A percentile compares a stretch with the other conserved stretches of the same genome.
Conservation (phyloP, 2,888 invertebrate species). For the Lasioglossum calceatum region DNA sequence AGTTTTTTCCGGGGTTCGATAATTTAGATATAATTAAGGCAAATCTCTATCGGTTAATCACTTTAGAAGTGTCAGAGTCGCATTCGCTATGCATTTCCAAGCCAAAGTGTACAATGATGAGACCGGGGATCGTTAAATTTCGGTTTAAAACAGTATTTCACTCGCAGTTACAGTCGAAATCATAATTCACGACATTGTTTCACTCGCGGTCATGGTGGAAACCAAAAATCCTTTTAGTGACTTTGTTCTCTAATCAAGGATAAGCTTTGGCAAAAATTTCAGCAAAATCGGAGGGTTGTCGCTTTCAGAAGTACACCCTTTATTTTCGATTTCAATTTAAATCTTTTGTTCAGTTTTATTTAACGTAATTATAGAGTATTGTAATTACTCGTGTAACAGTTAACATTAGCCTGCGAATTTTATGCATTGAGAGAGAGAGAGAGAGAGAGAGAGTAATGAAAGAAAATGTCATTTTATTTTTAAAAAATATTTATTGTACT, state of each 20-base stretch:
- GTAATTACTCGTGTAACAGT: too few relatives aligned
- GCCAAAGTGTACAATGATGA: constrained; percentile 6
- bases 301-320: too few relatives aligned
- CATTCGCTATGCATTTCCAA: not conserved
- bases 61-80: not conserved
- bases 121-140: not conserved
- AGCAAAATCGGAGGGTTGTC: too few relatives aligned
- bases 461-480: not conserved
- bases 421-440: too few relatives aligned
- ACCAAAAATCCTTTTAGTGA: too few relatives aligned
- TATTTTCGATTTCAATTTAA: not conserved
- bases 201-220: not conserved
- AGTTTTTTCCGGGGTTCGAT: not conserved
- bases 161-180: not conserved
- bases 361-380: not conserved
- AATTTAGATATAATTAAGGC: not conserved
- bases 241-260: too few relatives aligned
- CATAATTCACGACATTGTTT: not conserved
- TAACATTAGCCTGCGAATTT: too few relatives aligned
- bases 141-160: not conserved
- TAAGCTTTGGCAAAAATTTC: too few relatives aligned
- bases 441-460: not conserved
- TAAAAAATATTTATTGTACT: not conserved
- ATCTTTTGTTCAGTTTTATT: not conserved
- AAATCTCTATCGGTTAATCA: not conserved